Conservation (phyloP, 2,113 vertebrate genomes). For the Reinhardtius hippoglossoides region DNA sequence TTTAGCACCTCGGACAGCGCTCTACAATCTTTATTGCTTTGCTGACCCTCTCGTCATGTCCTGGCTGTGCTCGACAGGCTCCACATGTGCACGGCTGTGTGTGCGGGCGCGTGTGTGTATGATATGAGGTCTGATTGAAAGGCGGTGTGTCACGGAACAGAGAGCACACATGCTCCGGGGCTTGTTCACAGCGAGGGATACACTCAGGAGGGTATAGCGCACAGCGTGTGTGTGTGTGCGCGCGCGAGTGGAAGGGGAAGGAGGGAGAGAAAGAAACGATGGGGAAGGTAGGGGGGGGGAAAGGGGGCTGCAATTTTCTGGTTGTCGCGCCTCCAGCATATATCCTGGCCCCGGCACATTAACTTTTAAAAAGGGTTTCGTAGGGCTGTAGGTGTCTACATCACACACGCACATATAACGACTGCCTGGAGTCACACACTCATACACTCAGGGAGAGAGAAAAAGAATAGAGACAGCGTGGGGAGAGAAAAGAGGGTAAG, state of each 20-base stretch:
- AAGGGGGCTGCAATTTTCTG: slow-evolving; percentile 97
- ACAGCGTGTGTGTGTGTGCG: slow-evolving; percentile 69
- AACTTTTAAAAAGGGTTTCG: slow-evolving; percentile 91
- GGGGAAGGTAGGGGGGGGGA: slow-evolving; percentile 78
- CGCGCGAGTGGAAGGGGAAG: slow-evolving; percentile 58
- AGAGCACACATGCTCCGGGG: slow-evolving; percentile 97
- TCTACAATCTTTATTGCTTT: slow-evolving; percentile 99
- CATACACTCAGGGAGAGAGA: slow-evolving; percentile 64
- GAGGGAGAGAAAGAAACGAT: slow-evolving; percentile 62
- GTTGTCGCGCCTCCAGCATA: slow-evolving; percentile 92
- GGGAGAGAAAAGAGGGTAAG: slow-evolving; percentile 65
- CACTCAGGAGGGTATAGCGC: slow-evolving; percentile 82
- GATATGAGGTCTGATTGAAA: slow-evolving; percentile 98
- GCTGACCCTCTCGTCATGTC: slow-evolving; percentile 99
- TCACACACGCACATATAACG: slow-evolving; percentile 70
- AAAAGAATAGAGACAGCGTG: slow-evolving; percentile 66
- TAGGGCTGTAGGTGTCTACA: slow-evolving; percentile 84
- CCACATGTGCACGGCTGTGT: slow-evolving; percentile 83
- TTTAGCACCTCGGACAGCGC: slow-evolving; percentile 99
- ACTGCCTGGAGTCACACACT: slow-evolving; percentile 76
- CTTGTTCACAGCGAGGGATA: slow-evolving; percentile 94
- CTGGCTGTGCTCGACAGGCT: slow-evolving; percentile 78
- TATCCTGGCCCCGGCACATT: slow-evolving; percentile 91
- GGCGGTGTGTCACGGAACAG: slow-evolving; percentile 98
- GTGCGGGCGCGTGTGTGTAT: slow-evolving; percentile 77